phyloP scores from a whole-genome alignment of 2,888 invertebrate species.

The Ferrisia virgata region DNA sequence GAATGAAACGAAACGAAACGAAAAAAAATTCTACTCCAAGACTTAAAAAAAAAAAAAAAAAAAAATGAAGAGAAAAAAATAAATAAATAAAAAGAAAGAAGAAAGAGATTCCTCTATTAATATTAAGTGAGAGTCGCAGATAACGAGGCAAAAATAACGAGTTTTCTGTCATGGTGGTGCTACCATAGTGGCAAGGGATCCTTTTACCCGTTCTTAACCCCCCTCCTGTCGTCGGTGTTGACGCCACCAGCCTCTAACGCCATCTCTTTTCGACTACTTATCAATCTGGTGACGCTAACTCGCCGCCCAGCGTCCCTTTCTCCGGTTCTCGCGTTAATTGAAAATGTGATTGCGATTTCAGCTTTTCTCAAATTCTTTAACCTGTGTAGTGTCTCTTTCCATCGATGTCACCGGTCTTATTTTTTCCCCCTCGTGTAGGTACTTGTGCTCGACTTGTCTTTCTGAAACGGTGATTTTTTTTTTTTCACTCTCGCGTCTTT shows the following conservation, averaged over 20 bases:
- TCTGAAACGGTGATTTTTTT: not conserved
- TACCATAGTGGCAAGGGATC: conserved; percentile 44
- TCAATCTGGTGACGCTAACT: conserved; percentile 41
- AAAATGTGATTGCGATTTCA: conserved; percentile 40
- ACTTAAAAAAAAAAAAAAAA: not conserved
- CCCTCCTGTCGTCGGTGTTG: not conserved
- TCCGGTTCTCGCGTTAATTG: conserved; percentile 5
- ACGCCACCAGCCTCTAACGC: not conserved
- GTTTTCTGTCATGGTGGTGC: conserved; percentile 44
- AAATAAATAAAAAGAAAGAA: conserved; percentile 27
- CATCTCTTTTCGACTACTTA: conserved; percentile 37
- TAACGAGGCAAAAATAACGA: conserved; percentile 46
- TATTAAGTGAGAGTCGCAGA: conserved; percentile 44
- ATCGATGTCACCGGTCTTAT: not conserved
- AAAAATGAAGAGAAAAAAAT: not conserved
- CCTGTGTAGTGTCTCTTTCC: not conserved
- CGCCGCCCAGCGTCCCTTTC: not conserved
- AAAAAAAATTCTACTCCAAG: not conserved
- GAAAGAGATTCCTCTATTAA: conserved; percentile 44
- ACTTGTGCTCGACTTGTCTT: not conserved
- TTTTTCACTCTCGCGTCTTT: not conserved
- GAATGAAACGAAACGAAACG: not conserved
- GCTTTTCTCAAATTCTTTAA: not conserved
- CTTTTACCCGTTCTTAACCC: conserved; percentile 7
- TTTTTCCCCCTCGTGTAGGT: not conserved